Evolutionary conservation across 1,140 invertebrate species (phyloP), one percentile per base, ranked within the genome.

Genomic region (Listronotus bonariensis): DNA sequence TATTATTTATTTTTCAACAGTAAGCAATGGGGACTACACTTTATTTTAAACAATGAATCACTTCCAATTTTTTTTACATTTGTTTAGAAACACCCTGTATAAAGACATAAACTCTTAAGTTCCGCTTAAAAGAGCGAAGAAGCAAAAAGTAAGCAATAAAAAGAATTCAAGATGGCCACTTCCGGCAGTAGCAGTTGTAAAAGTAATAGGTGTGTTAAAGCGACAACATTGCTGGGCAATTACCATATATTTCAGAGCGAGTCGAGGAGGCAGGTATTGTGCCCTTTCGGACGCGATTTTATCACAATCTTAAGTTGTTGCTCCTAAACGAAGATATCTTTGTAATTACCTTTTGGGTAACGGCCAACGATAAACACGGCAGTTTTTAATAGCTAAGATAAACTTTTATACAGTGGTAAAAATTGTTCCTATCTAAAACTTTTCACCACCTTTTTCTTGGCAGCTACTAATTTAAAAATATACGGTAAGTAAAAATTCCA

Each of bases 201-300:
- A 55, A 62, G 66, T 69, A 69, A 69, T 67, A 69, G 68, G 54
- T 45, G 46, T 68, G 66, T 68, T 68, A 68, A 68, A 53, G 60
- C 66, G 59, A 60, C 66, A 63, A 64, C 59, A 54, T 56, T 59
- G 56, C 59, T 58, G 36, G 59, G 63, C 56, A 66, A 69, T 69
- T 69, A 69, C 68, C 64, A 63, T 69, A 63, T 69, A 67, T 67
- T 69, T 69, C 57, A 69, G 31, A 18, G 45, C 56, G 14, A 12
- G 56, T 36, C 43, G 57, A 45, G 57, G 34, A 12, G 1, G 34
- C 8, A 36, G 11, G 57, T 46, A 67, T 60, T 58, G 40, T 53
- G 56, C 51, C 36, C 32, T 59, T 59, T 49, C 43, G 11, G 48
- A 34, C 48, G 46, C 48, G 49, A 32, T 46, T 61, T 61, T 61